Evolutionary conservation across 2,797 vertebrate species (phyloP), one percentile per base, ranked within the genome.

Genomic region (Microchirus variegatus): DNA sequence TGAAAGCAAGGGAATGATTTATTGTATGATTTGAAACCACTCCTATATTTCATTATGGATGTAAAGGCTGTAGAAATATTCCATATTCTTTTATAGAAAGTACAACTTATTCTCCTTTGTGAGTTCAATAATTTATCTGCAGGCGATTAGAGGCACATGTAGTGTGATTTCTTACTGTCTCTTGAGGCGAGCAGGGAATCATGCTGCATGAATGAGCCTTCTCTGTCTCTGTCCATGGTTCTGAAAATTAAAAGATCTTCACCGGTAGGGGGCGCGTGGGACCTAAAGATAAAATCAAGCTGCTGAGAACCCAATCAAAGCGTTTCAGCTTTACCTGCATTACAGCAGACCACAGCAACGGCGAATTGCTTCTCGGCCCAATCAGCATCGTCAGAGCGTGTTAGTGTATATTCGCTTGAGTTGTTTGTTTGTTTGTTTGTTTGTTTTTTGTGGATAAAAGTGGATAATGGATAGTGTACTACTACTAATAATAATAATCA

Each of bases 181-280:
- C 35, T 54, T 4, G 35, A 49, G 40, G 38, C 5, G 38, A 53
- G 19, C 41, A 59, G 52, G 55, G 18, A 55, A 54, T 70, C 67
- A 59, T 66, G 53, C 5, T 48, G 19, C 56, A 0, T 15, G 61
- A 35, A 66, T 42, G 53, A 74, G 42, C 14, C 45, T 41, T 67
- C 16, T 70, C 49, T 59, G 58, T 71, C 57, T 73, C 70, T 86
- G 54, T 55, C 59, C 58, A 17, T 56, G 70, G 47, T 46, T 50
- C 64, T 73, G 64, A 53, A 54, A 10, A 10, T 19, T 6, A 42
- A 42, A 13, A 7, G 0, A 19, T 2, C 59, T 53, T 7, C 2
- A 49, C 63, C 86, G 63, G 77, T 87, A 89, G 92, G 89, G 88
- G 92, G 91, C 86, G 86, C 68, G 59, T 92, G 81, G 63, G 47